Conservation (phyloP, 2,113 vertebrate species). For the Poeciliopsis turrubarensis region DNA sequence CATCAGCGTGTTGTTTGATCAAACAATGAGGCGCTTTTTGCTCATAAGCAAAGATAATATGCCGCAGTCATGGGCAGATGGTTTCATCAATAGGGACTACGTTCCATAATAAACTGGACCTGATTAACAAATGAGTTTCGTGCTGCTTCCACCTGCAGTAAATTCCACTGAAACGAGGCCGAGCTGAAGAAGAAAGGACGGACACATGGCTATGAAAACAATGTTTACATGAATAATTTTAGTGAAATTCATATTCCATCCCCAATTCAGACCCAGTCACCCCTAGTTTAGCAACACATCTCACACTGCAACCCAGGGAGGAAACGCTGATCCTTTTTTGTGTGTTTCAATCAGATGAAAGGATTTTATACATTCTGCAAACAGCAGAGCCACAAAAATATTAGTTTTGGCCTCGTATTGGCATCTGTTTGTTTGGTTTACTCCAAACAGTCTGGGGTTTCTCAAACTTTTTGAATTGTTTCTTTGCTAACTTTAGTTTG, state of each 20-base stretch:
- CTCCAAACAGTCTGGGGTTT: background rate
- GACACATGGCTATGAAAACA: background rate
- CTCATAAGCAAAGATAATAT: conserved; percentile 13
- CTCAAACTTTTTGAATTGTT: background rate
- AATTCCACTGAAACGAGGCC: conserved; percentile 3
- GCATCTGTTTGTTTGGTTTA: background rate
- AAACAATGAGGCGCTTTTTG: conserved; percentile 4
- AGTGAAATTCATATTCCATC: conserved; percentile 12
- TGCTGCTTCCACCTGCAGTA: background rate
- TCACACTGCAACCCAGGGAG: background rate
- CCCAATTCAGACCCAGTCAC: conserved; percentile 4
- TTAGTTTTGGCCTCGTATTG: background rate
- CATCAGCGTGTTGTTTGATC: conserved; percentile 16
- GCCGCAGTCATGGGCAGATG: background rate
- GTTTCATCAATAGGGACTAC: background rate
- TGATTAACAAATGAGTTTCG: background rate
- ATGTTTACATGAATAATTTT: conserved; percentile 14
- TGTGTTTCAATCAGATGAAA: background rate
- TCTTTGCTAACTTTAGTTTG: background rate
- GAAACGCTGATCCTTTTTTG: background rate
- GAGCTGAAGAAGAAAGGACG: background rate
- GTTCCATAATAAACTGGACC: background rate
- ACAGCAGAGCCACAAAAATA: background rate
- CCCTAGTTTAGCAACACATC: background rate
- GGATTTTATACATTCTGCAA: background rate